A percentile compares a stretch with the other conserved stretches of the same genome.
These are phyloP conservation scores for Rhodophaea formosa DNA, from an alignment of 2,888 invertebrate species.

Conservation along the genomic window DNA sequence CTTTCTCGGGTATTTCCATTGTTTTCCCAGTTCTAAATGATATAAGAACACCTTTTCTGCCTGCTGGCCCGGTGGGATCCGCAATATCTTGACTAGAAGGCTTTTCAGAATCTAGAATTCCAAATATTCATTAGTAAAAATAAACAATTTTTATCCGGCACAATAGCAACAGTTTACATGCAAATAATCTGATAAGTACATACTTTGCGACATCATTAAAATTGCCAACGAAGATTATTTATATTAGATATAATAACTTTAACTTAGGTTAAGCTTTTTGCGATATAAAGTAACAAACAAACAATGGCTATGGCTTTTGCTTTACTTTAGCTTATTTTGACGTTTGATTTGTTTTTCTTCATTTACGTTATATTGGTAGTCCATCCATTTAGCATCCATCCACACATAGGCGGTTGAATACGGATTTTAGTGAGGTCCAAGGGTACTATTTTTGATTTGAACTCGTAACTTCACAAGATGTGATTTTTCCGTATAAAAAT, in stretches of 20 bases:
- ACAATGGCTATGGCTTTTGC: no score
- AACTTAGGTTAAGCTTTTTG: background rate
- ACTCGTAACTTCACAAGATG: no score
- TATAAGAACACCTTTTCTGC: conserved; percentile 89
- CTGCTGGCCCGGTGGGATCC: conserved; percentile 90
- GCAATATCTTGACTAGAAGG: conserved; percentile 67
- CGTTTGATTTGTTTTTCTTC: no score
- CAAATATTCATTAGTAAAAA: conserved; percentile 22
- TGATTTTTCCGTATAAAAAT: no score
- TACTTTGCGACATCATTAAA: conserved; percentile 63
- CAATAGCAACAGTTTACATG: background rate
- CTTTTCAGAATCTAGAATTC: conserved; percentile 68
- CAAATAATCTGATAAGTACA: conserved; percentile 30
- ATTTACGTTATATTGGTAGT: no score
- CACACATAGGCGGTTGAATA: no score
- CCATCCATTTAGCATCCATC: no score
- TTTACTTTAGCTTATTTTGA: no score
- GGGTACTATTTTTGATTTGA: no score
- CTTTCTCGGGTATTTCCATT: conserved; percentile 92
- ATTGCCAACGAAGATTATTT: background rate
- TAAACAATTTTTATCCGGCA: background rate
- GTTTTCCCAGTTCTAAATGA: conserved; percentile 91
- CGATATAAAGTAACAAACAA: no score
- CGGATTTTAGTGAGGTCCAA: no score
- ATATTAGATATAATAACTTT: background rate